A percentile compares a stretch with the other conserved stretches of the same genome.
These are phyloP conservation scores for Dinomys branickii DNA, from an alignment of 2,113 vertebrate species.

Conservation along the genomic window DNA sequence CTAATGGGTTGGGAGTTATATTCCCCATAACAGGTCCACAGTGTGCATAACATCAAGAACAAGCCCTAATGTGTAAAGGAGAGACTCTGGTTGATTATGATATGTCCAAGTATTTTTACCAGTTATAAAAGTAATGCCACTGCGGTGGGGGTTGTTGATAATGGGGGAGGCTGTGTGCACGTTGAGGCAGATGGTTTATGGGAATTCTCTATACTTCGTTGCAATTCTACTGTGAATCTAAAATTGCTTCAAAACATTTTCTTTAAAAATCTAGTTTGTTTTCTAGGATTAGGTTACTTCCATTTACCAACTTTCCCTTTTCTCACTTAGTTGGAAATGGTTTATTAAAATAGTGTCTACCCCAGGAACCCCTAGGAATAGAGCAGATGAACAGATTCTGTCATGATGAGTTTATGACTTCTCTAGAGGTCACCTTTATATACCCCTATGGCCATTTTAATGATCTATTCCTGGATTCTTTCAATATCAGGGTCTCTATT, in stretches of 20 bases:
- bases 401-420: background rate
- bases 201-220: background rate
- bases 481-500: constrained; percentile 17
- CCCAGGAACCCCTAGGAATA: background rate
- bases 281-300: constrained; percentile 52
- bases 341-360: background rate
- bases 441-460: constrained; percentile 35
- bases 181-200: background rate
- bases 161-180: no score
- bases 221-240: background rate
- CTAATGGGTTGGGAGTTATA: background rate
- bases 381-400: background rate
- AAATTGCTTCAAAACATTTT: background rate
- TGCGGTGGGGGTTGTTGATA: background rate
- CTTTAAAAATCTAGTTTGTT: background rate
- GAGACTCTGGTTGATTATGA: background rate
- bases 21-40: background rate
- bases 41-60: background rate
- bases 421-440: constrained; percentile 53
- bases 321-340: constrained; percentile 48
- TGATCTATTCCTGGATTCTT: constrained; percentile 11
- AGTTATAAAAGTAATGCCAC: background rate
- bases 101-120: background rate
- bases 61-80: background rate
- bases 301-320: background rate